phyloP scores from a whole-genome alignment of 1,140 invertebrate species.

The Bombus sibiricus region DNA sequence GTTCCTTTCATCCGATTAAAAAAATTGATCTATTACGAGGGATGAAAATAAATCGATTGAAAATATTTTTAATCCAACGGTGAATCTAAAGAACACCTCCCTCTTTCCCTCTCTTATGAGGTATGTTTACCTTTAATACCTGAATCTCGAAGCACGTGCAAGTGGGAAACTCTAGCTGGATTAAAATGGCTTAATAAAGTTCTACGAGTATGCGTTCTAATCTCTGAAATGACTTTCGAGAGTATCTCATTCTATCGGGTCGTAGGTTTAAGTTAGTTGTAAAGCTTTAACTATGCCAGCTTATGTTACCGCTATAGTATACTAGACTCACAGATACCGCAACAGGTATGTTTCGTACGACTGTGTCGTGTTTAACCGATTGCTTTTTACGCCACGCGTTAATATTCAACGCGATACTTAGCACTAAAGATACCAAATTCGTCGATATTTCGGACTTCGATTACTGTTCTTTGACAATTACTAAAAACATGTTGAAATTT shows the following conservation, averaged over 20 bases:
- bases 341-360: neutral
- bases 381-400: too few relatives aligned
- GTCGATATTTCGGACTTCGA: too few relatives aligned
- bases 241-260: neutral
- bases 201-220: neutral
- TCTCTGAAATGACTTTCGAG: neutral
- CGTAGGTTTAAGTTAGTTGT: neutral
- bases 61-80: neutral
- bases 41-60: neutral
- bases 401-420: too few relatives aligned
- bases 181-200: neutral
- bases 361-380: neutral
- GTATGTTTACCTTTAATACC: neutral
- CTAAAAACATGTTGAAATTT: too few relatives aligned
- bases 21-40: neutral
- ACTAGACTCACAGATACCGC: neutral
- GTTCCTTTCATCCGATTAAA: neutral
- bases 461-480: too few relatives aligned
- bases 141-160: neutral
- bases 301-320: neutral
- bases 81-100: neutral
- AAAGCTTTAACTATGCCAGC: neutral
- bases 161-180: neutral
- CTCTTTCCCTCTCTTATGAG: neutral
- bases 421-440: too few relatives aligned